Percentiles rank a stretch among this genome's conserved stretches.
phyloP scores from a whole-genome alignment of 2,797 vertebrate species.

The Urophycis tenuis region DNA sequence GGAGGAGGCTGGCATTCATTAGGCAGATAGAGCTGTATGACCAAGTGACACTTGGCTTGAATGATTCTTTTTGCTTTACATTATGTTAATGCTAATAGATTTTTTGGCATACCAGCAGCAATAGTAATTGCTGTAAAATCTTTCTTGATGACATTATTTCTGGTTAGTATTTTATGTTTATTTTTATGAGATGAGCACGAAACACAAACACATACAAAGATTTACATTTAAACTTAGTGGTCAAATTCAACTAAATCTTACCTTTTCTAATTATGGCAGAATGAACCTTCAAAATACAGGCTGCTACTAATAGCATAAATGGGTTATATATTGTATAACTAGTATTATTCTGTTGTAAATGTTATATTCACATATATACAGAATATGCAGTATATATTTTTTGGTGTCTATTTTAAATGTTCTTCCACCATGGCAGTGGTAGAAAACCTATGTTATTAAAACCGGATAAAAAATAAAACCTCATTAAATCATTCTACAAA shows the following conservation, averaged over 20 bases:
- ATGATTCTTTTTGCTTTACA: slow-evolving; percentile 45
- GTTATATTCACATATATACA: too few species aligned
- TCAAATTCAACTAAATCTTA: neutral
- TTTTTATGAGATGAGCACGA: neutral
- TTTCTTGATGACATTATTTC: neutral
- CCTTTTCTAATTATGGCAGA: neutral
- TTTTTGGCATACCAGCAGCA: slow-evolving; percentile 37
- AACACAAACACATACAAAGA: neutral
- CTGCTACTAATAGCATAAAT: neutral
- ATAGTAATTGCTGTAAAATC: neutral
- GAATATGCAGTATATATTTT: too few species aligned
- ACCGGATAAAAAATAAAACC: too few species aligned
- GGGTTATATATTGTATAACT: neutral
- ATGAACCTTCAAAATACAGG: neutral
- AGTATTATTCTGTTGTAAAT: too few species aligned
- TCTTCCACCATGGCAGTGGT: neutral
- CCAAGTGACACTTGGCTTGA: slow-evolving; percentile 42
- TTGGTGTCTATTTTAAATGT: neutral
- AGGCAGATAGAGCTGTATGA: slow-evolving; percentile 41
- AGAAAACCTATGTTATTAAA: neutral
- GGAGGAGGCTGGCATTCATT: slow-evolving; percentile 52
- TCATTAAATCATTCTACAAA: too few species aligned
- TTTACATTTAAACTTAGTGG: neutral
- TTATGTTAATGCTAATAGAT: slow-evolving; percentile 56
- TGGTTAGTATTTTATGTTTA: neutral